Conservation (phyloP, 2,797 vertebrate species). For the Coregonus sp. region DNA sequence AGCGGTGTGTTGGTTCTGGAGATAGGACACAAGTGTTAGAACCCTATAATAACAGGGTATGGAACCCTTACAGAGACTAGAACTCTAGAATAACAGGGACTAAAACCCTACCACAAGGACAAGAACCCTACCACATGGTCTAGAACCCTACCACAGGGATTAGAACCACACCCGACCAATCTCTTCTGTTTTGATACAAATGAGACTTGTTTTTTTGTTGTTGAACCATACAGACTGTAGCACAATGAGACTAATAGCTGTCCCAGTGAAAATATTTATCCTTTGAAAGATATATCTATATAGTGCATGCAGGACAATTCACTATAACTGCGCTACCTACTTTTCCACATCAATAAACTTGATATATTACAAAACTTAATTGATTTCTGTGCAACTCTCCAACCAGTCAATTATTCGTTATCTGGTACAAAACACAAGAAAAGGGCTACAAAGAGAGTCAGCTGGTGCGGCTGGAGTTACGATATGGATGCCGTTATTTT, state of each 20-base stretch:
- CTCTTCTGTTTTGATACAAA: background rate
- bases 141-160: too few species aligned
- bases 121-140: too few species aligned
- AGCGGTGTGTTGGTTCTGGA: constrained; percentile 87
- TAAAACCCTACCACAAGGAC: too few species aligned
- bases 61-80: background rate
- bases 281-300: constrained; percentile 47
- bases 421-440: constrained; percentile 44
- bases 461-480: constrained; percentile 54
- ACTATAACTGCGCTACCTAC: constrained; percentile 51
- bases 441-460: constrained; percentile 54
- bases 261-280: constrained; percentile 21
- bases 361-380: constrained; percentile 66
- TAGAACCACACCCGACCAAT: background rate
- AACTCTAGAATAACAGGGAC: too few species aligned
- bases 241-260: background rate
- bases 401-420: constrained; percentile 67
- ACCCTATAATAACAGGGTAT: background rate
- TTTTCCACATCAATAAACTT: constrained; percentile 55
- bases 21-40: constrained; percentile 22
- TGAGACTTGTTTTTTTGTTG: background rate
- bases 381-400: constrained; percentile 64
- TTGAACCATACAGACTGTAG: background rate
- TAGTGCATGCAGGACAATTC: constrained; percentile 27
- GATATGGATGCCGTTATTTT: constrained; percentile 57